phyloP scores from a whole-genome alignment of 2,888 invertebrate genomes.

The Hedychridium roseum region DNA sequence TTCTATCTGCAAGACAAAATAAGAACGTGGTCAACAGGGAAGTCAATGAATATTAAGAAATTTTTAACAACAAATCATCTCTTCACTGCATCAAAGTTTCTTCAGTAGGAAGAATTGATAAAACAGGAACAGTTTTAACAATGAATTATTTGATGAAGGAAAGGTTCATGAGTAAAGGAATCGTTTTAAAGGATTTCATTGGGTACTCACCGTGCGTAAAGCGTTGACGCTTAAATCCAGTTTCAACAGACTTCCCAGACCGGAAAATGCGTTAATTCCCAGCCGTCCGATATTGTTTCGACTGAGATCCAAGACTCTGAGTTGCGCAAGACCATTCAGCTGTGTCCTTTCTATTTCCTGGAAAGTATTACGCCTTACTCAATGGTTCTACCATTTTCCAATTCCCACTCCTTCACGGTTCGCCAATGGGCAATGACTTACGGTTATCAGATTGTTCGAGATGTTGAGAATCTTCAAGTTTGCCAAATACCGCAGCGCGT shows the following conservation, averaged over 20 bases:
- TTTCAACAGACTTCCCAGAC: constrained; percentile 74
- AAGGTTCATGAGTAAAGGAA: too few species aligned
- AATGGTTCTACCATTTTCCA: not conserved
- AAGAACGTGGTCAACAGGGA: constrained; percentile 4
- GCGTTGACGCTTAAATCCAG: constrained; percentile 88
- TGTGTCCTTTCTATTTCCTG: constrained; percentile 82
- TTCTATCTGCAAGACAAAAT: constrained; percentile 72
- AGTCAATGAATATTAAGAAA: not conserved
- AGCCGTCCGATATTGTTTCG: constrained; percentile 85
- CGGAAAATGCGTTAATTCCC: constrained; percentile 82
- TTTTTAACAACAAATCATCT: not conserved
- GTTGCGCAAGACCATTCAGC: constrained; percentile 71
- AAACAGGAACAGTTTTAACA: not conserved
- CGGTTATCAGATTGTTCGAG: constrained; percentile 86
- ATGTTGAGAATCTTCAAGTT: constrained; percentile 79
- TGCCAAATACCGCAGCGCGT: constrained; percentile 76
- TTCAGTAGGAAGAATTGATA: not conserved
- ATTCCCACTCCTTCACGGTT: not conserved
- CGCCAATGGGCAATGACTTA: constrained; percentile 53
- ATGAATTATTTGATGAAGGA: too few species aligned
- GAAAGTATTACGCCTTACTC: constrained; percentile 39
- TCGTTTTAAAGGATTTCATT: too few species aligned
- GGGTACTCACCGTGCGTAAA: constrained; percentile 81
- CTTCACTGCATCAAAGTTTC: not conserved
- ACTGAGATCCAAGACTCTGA: constrained; percentile 83